Evolutionary conservation across 2,797 vertebrate genomes (phyloP).

Genomic region (Cyprinodon diabolis): DNA sequence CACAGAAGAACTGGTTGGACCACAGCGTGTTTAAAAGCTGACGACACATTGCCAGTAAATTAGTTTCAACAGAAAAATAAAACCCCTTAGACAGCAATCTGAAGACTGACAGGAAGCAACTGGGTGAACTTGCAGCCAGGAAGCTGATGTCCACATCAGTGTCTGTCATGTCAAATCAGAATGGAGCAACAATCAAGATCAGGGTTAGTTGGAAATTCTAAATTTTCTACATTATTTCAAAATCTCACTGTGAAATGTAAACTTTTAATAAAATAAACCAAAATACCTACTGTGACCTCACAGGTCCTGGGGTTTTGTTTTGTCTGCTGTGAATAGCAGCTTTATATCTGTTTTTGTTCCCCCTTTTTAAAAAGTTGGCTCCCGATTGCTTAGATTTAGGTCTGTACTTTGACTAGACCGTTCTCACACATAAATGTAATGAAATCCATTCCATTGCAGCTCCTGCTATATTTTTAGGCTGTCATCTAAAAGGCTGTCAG

Average conservation of each 20-base stretch:
- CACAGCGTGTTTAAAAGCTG: background rate
- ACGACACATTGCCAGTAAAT: no score
- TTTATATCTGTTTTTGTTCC: no score
- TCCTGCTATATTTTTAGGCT: no score
- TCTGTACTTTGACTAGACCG: no score
- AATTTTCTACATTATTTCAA: background rate
- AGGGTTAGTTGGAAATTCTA: background rate
- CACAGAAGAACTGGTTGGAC: no score
- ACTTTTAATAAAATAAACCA: background rate
- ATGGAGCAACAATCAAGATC: background rate
- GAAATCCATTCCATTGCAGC: no score
- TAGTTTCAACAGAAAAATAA: background rate
- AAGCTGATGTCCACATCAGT: slow-evolving; percentile 14
- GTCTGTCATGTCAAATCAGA: background rate
- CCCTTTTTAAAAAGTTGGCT: no score
- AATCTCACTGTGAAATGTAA: background rate
- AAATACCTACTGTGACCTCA: background rate
- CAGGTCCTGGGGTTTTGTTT: background rate
- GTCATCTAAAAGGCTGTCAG: no score
- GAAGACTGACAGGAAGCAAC: slow-evolving; percentile 1
- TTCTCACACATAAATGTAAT: no score
- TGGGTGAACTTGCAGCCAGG: slow-evolving; percentile 14
- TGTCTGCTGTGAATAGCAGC: background rate
- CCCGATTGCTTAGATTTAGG: no score
- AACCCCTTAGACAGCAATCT: background rate